Conservation (phyloP, 2,113 vertebrate genomes). For the Nipponia nippon region DNA sequence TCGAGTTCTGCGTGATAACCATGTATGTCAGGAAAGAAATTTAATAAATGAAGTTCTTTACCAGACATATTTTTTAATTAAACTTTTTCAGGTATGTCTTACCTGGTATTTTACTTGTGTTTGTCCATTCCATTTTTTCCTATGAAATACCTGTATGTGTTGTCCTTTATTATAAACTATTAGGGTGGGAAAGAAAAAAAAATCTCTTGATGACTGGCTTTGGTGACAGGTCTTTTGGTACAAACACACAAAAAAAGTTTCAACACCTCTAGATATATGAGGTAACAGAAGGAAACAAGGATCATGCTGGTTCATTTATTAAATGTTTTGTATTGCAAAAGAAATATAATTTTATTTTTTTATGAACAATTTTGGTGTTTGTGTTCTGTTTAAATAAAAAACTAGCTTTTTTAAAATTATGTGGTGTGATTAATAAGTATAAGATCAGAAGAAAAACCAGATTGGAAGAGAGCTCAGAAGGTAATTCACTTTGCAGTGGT, state of each 20-base stretch:
- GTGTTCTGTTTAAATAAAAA: neutral
- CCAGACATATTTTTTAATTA: neutral
- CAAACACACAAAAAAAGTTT: neutral
- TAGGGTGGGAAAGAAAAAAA: neutral
- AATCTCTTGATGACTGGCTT: neutral
- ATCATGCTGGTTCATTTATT: neutral
- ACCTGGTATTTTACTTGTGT: neutral
- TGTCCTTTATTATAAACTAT: neutral
- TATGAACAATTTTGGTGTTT: neutral
- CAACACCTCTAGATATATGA: neutral
- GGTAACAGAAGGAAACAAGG: neutral
- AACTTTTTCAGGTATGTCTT: neutral
- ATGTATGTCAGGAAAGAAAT: neutral
- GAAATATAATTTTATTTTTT: neutral
- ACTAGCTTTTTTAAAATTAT: neutral
- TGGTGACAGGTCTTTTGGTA: neutral
- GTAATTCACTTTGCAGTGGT: neutral
- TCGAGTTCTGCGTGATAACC: rapidly evolving
- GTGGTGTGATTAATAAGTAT: neutral
- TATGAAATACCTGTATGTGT: neutral
- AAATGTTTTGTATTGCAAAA: neutral
- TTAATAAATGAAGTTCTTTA: neutral
- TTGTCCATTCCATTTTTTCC: neutral
- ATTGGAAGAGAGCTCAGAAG: neutral
- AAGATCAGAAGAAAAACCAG: neutral